phyloP scores from a whole-genome alignment of 2,113 vertebrate genomes.

The Petrocephalus zakoni region DNA sequence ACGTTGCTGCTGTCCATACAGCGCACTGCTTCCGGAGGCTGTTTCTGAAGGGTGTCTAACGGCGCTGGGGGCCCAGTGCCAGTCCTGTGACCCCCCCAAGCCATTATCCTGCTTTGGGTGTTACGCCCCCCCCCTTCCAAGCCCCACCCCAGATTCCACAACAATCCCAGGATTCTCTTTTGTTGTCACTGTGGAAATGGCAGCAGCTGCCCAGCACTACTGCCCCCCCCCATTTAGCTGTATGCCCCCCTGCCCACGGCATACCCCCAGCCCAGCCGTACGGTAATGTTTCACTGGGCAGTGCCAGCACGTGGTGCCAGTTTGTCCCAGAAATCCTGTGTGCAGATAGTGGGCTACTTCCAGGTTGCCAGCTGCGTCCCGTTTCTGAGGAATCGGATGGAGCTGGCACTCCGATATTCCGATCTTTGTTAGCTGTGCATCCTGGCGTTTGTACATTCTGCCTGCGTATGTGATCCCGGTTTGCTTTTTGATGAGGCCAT shows the following conservation, averaged over 20 bases:
- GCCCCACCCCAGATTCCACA: constrained; percentile 21
- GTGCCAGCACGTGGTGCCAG: not conserved
- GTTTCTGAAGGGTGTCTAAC: not conserved
- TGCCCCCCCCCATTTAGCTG: not conserved
- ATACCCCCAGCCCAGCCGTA: not conserved
- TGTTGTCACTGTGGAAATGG: constrained; percentile 26
- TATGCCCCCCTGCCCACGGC: not conserved
- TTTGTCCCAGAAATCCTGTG: not conserved
- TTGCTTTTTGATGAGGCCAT: not conserved
- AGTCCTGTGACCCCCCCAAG: constrained; percentile 29
- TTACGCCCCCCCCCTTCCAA: constrained; percentile 19
- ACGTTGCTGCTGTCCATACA: not conserved
- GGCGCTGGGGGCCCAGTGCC: not conserved
- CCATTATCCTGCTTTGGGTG: constrained; percentile 44
- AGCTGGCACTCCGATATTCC: not conserved
- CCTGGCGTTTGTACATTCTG: not conserved
- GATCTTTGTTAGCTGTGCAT: not conserved
- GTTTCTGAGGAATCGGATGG: not conserved
- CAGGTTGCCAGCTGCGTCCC: not conserved
- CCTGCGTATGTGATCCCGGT: not conserved
- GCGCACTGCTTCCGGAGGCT: not conserved
- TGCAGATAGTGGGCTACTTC: not conserved
- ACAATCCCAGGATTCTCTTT: constrained; percentile 24
- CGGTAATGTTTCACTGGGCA: not conserved
- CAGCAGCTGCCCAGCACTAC: not conserved